Conservation (phyloP, 2,113 vertebrate genomes). For the Hemiprocne comata region DNA sequence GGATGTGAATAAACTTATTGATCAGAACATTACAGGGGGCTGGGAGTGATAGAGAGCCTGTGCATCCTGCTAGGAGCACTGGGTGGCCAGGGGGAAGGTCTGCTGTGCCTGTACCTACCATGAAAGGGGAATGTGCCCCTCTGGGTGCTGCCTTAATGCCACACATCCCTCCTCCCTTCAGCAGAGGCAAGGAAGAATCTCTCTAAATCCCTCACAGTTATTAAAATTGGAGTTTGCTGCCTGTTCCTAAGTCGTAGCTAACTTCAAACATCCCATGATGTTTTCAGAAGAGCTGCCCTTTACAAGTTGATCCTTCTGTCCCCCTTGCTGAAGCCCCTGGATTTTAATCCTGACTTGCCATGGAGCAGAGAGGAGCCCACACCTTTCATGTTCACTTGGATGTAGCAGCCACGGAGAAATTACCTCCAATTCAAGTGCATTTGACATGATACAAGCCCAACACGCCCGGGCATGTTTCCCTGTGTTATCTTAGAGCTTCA, state of each 20-base stretch:
- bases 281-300: not conserved
- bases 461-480: not conserved
- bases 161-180: fast-evolving
- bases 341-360: not conserved
- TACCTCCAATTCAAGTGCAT: not conserved
- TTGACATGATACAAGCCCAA: not conserved
- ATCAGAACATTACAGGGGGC: not conserved
- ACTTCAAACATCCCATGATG: not conserved
- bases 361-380: not conserved
- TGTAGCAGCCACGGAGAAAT: not conserved
- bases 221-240: not conserved
- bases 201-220: not conserved
- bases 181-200: not conserved
- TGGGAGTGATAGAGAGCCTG: not conserved
- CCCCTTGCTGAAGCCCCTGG: not conserved
- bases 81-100: fast-evolving
- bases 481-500: not conserved
- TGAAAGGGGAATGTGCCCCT: not conserved
- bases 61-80: not conserved
- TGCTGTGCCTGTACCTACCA: fast-evolving
- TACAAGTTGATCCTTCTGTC: not conserved
- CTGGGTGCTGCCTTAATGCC: not conserved
- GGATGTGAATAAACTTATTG: not conserved
- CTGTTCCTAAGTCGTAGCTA: not conserved
- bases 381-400: not conserved